A percentile compares a stretch with the other conserved stretches of the same genome.
phyloP scores from a whole-genome alignment of 2,888 invertebrate genomes.

The Pristionchus exspectatus region DNA sequence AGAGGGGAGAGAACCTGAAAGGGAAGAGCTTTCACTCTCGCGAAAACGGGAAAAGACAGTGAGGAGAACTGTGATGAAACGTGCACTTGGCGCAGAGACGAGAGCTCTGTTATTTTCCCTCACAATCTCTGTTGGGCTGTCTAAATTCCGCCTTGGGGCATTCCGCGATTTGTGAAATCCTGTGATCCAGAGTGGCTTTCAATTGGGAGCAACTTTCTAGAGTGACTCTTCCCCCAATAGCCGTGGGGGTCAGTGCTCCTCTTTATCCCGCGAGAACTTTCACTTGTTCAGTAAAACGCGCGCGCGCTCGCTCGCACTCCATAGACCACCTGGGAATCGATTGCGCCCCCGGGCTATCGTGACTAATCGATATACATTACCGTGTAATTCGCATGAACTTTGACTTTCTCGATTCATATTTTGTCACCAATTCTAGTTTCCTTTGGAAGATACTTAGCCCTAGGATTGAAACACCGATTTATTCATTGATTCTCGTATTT shows the following conservation, averaged over 20 bases:
- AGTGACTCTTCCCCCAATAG: background rate
- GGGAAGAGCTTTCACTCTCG: background rate
- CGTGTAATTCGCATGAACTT: background rate
- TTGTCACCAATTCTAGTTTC: too few species aligned
- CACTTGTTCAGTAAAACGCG: background rate
- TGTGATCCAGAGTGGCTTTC: too few species aligned
- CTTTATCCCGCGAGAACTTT: background rate
- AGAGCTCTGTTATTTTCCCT: background rate
- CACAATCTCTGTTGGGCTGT: too few species aligned
- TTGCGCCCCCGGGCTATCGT: background rate
- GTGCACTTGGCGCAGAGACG: background rate
- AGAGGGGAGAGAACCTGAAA: background rate
- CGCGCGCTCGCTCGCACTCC: background rate
- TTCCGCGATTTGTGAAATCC: too few species aligned
- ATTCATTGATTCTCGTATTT: too few species aligned
- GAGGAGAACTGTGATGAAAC: background rate
- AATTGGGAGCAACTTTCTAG: too few species aligned
- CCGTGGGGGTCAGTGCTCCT: background rate
- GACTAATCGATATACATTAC: background rate
- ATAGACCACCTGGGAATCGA: background rate
- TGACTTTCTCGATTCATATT: too few species aligned
- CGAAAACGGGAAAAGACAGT: background rate
- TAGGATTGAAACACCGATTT: background rate
- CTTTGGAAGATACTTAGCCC: background rate
- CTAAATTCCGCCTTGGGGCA: too few species aligned